Evolutionary conservation across 2,113 vertebrate genomes (phyloP).

Genomic region (Geothlypis trichas): DNA sequence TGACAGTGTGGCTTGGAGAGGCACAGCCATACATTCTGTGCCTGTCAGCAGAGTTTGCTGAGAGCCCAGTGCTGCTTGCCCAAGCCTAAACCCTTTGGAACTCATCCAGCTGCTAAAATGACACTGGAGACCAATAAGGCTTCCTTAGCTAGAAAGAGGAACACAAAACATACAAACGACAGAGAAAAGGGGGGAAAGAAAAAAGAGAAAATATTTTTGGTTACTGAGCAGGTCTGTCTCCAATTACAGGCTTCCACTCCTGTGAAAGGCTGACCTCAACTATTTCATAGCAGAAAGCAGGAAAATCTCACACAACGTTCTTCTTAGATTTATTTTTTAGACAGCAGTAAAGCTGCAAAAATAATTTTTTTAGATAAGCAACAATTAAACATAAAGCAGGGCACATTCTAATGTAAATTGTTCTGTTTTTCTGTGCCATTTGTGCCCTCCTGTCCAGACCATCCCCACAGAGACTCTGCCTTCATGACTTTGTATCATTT

Average conservation of each 20-base stretch:
- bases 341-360: neutral
- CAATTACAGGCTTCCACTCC: neutral
- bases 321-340: neutral
- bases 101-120: neutral
- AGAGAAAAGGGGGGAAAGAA: neutral
- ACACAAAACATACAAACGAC: neutral
- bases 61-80: neutral
- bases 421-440: neutral
- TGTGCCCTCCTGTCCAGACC: neutral
- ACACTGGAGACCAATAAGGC: neutral
- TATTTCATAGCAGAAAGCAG: neutral
- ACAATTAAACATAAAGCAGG: neutral
- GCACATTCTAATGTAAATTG: neutral
- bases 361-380: neutral
- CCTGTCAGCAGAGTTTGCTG: slow-evolving; percentile 22
- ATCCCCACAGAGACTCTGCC: neutral
- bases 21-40: neutral
- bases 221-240: neutral
- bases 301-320: neutral
- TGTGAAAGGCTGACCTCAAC: neutral
- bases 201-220: neutral
- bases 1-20: neutral
- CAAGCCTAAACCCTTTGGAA: neutral
- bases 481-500: neutral
- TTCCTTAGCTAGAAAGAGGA: neutral